phyloP scores from a whole-genome alignment of 2,888 invertebrate genomes.

The Lasioglossum oenotherae region DNA sequence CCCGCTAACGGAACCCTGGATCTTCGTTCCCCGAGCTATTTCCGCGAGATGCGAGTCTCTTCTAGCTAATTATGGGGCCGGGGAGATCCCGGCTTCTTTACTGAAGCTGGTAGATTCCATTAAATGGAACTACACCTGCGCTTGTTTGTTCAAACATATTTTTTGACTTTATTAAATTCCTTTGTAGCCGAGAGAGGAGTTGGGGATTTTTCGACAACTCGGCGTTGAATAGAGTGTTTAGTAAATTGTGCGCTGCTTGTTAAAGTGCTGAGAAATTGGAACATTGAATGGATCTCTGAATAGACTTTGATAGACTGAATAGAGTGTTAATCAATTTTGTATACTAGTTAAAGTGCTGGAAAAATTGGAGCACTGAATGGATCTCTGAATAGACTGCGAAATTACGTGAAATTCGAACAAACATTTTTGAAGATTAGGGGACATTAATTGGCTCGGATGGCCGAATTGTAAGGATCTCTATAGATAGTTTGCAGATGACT shows the following conservation, averaged over 20 bases:
- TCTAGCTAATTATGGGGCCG: not conserved
- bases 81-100: not conserved
- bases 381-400: not conserved
- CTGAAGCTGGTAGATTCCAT: not conserved
- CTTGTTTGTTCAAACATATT: not conserved
- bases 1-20: conserved; percentile 16
- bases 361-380: not conserved
- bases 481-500: too few species aligned
- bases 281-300: too few species aligned
- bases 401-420: too few species aligned
- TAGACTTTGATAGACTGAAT: too few species aligned
- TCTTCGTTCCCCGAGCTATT: not conserved
- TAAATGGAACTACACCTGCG: not conserved
- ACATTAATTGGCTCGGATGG: too few species aligned
- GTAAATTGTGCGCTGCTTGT: too few species aligned
- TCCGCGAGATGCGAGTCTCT: not conserved
- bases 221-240: too few species aligned
- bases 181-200: not conserved
- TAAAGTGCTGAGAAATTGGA: too few species aligned
- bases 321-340: too few species aligned
- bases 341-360: not conserved
- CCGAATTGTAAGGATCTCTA: too few species aligned
- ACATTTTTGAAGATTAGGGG: too few species aligned
- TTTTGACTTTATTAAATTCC: not conserved
- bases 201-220: not conserved